Conservation (phyloP, 2,797 vertebrate species). For the Characodon lateralis region DNA sequence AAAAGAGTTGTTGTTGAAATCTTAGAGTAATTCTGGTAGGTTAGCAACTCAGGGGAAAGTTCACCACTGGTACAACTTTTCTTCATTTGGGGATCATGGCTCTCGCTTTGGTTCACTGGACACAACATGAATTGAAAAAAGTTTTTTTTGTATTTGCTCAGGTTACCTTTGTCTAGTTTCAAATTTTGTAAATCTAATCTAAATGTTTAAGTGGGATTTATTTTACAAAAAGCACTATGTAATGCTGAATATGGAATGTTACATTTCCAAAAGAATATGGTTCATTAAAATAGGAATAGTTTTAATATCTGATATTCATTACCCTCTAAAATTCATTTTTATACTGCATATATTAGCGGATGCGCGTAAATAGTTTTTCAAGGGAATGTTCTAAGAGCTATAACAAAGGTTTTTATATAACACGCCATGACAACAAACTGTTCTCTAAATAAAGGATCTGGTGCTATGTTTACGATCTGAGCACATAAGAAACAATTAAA, state of each 20-base stretch:
- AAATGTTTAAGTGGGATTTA: too few species aligned
- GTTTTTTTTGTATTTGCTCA: background rate
- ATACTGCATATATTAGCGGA: background rate
- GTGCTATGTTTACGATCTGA: slow-evolving; percentile 25
- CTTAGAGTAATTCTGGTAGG: background rate
- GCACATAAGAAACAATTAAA: slow-evolving; percentile 27
- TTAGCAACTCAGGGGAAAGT: background rate
- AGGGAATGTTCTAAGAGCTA: background rate
- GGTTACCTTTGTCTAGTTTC: background rate
- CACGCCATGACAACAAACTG: slow-evolving; percentile 9
- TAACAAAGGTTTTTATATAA: background rate
- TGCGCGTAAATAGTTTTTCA: background rate
- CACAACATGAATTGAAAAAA: background rate
- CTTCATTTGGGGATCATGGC: background rate
- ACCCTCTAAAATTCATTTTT: background rate
- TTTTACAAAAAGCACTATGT: background rate
- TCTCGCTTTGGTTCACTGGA: background rate
- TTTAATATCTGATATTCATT: background rate
- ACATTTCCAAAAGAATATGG: background rate
- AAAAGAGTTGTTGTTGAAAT: background rate
- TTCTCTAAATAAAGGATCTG: slow-evolving; percentile 7
- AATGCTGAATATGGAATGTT: background rate
- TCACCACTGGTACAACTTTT: background rate
- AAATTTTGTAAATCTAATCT: background rate
- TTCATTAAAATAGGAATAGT: background rate